phyloP scores from a whole-genome alignment of 2,797 vertebrate genomes.

The Phoebastria nigripes region DNA sequence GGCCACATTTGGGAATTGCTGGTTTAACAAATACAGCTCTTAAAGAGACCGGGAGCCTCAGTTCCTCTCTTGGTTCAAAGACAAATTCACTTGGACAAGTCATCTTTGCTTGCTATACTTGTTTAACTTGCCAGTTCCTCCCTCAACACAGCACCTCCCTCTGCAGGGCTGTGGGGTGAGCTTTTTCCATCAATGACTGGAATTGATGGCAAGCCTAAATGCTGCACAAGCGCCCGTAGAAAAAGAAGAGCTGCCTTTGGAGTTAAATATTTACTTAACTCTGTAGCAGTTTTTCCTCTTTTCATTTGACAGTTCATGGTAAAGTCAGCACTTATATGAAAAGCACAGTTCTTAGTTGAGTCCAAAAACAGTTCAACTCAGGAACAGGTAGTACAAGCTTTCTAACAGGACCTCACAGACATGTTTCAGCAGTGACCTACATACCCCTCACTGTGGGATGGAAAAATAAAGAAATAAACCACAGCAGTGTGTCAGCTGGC shows the following conservation, averaged over 20 bases:
- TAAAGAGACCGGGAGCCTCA: neutral
- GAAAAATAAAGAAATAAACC: slow-evolving; percentile 23
- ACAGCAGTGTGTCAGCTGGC: neutral
- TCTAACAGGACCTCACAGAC: neutral
- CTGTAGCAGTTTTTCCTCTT: neutral
- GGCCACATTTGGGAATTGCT: neutral
- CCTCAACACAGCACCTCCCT: neutral
- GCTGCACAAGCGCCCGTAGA: neutral
- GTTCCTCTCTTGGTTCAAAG: neutral
- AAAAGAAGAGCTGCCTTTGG: neutral
- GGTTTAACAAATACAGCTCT: neutral
- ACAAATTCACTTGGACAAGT: neutral
- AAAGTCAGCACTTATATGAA: neutral
- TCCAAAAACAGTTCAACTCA: neutral
- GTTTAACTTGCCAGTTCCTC: neutral
- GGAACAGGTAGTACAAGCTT: neutral
- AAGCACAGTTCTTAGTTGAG: neutral
- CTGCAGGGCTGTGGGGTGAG: neutral
- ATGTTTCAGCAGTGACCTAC: neutral
- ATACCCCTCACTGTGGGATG: neutral
- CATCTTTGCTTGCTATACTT: neutral
- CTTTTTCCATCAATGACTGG: neutral
- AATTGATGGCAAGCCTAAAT: neutral
- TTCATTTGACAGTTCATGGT: neutral
- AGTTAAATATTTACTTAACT: neutral